Evolutionary conservation across 2,888 invertebrate species (phyloP).

Genomic region (Agapetus fuscipes): DNA sequence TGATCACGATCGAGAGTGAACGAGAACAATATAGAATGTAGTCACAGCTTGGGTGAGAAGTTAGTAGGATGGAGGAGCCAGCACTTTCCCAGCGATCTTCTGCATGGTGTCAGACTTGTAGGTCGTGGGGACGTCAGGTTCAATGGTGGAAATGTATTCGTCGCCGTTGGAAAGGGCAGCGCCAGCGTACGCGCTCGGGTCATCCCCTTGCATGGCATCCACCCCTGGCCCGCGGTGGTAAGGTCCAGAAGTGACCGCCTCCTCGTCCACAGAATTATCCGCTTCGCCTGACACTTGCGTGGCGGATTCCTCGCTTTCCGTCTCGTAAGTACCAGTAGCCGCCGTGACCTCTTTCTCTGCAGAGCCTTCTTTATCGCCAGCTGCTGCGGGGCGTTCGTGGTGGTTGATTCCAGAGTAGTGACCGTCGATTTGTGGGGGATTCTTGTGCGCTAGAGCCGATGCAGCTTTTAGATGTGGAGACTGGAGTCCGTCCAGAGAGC

Average conservation of each 20-base stretch:
- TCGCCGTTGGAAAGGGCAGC: conserved; percentile 37
- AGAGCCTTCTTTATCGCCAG: conserved; percentile 23
- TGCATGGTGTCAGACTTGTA: conserved; percentile 40
- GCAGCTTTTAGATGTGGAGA: conserved; percentile 39
- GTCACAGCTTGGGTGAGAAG: conserved; percentile 21
- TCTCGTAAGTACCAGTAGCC: conserved; percentile 22
- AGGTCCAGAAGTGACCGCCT: conserved; percentile 48
- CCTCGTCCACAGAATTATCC: conserved; percentile 29
- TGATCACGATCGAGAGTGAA: no score
- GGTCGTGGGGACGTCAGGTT: conserved; percentile 46
- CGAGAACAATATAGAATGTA: no score
- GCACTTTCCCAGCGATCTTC: conserved; percentile 40
- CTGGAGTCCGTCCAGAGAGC: conserved; percentile 41
- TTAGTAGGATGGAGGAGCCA: conserved; percentile 44
- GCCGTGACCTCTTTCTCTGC: conserved; percentile 17
- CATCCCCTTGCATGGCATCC: conserved; percentile 44
- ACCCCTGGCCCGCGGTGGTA: conserved; percentile 46
- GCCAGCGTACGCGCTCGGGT: conserved; percentile 43
- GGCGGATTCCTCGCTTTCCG: conserved; percentile 28
- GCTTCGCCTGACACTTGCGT: conserved; percentile 29
- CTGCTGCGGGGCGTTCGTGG: conserved; percentile 23
- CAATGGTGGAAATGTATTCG: conserved; percentile 44
- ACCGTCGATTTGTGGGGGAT: conserved; percentile 50
- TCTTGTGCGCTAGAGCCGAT: conserved; percentile 37
- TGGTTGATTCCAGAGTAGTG: conserved; percentile 46